phyloP scores from a whole-genome alignment of 2,113 vertebrate species.

The Melospiza georgiana region DNA sequence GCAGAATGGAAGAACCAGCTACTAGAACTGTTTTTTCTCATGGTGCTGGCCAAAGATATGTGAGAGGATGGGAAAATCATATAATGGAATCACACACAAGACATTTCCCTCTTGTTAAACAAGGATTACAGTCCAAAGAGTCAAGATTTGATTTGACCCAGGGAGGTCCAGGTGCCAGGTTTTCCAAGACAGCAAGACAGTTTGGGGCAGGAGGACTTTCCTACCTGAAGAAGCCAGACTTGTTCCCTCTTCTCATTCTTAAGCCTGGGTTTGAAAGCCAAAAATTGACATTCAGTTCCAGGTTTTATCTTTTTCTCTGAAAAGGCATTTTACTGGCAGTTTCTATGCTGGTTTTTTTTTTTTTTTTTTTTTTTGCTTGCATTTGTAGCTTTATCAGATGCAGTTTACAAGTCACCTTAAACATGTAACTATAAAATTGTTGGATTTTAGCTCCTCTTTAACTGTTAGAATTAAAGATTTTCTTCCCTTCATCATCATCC shows the following conservation, averaged over 20 bases:
- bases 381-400: constrained; percentile 17
- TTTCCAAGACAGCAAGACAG: background rate
- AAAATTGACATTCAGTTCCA: background rate
- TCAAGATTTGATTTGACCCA: background rate
- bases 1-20: background rate
- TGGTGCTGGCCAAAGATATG: rapidly evolving
- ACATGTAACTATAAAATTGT: background rate
- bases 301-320: constrained; percentile 30
- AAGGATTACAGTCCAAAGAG: background rate
- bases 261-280: background rate
- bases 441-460: background rate
- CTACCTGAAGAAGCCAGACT: background rate
- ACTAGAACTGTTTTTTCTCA: background rate
- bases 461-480: background rate
- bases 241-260: background rate
- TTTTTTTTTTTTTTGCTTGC: background rate
- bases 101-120: background rate
- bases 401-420: constrained; percentile 6
- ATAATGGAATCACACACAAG: background rate
- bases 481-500: background rate
- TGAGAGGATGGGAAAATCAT: background rate
- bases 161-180: background rate
- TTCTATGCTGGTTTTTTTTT: background rate
- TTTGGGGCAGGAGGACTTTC: background rate
- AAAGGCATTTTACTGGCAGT: constrained; percentile 2